Base-by-base conservation (phyloP, 1,140 invertebrate species). In the Portunus trituberculatus region DNA sequence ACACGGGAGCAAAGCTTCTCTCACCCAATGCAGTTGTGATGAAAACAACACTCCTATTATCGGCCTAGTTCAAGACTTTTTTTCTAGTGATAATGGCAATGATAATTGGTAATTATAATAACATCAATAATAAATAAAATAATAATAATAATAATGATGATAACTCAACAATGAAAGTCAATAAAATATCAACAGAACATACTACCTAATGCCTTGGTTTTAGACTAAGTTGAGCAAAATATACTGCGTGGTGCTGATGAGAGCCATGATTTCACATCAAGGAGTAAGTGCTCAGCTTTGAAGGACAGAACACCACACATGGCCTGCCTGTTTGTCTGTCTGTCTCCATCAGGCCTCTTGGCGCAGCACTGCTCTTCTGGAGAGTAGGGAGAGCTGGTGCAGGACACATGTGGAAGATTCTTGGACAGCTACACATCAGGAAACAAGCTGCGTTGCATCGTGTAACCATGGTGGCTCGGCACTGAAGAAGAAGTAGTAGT, bases 161-260 rank as follows among this genome's bases (percentile, higher is more conserved):
- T 59, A 59, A 59, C 16, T 14, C 52, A 12, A 59, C 1, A 59
- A 59, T 59, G 12, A 59, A 59, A 4, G 12, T 59, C 14, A 52
- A 91, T 29, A 91, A 91, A 45, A 4, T 48, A 10, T 29, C 45
- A 48, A 32, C 45, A 91, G 45, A 31, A 52, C 89, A 91, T 91
- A 91, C 67, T 76, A 76, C 67, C 46, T 91, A 52, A 91, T 48
- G 89, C 89, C 89, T 91, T 52, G n/a, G 52, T 14, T 91, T 91
- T 91, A 91, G 39, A 46, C 89, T 91, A 91, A 14, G 89, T 91
- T 91, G 89, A 91, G 89, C 89, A 91, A 91, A 91, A 14, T 91
- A 91, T 52, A 45, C 89, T 91, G 89, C 52, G 52, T 20, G 89
- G 25, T 28, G 10, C 45, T 91, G 52, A 45, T 48, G 32, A 48